Conservation (phyloP, 2,113 vertebrate genomes). For the Paratilapia polleni region DNA sequence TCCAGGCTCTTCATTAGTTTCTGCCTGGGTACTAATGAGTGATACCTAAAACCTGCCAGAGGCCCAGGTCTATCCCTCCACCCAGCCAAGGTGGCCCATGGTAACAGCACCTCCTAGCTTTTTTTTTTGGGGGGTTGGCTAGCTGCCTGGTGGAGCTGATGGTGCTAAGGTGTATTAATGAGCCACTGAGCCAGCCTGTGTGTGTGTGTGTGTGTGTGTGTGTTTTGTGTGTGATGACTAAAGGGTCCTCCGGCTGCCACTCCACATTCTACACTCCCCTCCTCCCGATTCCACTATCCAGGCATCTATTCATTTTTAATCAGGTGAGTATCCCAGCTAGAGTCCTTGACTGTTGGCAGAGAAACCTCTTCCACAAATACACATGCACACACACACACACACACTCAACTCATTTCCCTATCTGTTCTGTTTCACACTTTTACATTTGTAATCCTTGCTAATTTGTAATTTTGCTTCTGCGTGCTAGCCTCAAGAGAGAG, state of each 20-base stretch:
- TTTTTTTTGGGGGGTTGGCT: conserved; percentile 41
- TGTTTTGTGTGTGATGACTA: conserved; percentile 15
- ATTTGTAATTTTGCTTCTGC: conserved; percentile 65
- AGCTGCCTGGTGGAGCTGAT: conserved; percentile 38
- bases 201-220: not conserved
- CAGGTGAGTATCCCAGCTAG: conserved; percentile 45
- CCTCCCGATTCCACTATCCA: conserved; percentile 31
- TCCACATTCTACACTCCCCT: conserved; percentile 5
- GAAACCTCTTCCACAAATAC: conserved; percentile 37
- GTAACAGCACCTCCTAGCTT: conserved; percentile 41
- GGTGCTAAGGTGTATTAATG: conserved; percentile 65
- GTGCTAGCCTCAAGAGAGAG: conserved; percentile 62
- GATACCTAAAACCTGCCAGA: conserved; percentile 43
- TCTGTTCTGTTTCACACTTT: conserved; percentile 66
- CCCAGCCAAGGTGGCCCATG: conserved; percentile 2
- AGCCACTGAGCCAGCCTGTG: conserved; percentile 27
- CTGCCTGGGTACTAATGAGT: conserved; percentile 52
- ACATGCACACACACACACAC: conserved; percentile 14
- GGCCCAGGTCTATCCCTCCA: conserved; percentile 29
- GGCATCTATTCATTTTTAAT: conserved; percentile 63
- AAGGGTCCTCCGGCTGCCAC: conserved; percentile 33
- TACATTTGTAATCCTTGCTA: conserved; percentile 72
- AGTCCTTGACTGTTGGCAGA: conserved; percentile 46
- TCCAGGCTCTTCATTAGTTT: conserved; percentile 55
- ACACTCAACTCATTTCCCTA: conserved; percentile 52